Evolutionary conservation across 2,113 vertebrate genomes (phyloP).

Genomic region (Scolopax mira): DNA sequence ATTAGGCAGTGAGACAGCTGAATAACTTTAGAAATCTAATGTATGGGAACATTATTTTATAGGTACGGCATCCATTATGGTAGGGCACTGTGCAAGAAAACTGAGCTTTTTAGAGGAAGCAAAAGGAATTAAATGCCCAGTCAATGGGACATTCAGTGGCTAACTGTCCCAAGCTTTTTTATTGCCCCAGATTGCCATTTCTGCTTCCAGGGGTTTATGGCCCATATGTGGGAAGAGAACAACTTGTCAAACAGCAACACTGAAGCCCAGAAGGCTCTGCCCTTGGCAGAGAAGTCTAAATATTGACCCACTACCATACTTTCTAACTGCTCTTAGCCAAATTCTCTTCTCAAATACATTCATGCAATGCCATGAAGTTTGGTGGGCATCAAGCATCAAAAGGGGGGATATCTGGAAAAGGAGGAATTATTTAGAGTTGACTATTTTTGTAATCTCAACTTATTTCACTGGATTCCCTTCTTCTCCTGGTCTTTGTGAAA

Average conservation of each 20-base stretch:
- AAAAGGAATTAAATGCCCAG: neutral
- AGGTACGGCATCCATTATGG: neutral
- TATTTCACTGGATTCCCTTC: neutral
- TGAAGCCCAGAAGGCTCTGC: neutral
- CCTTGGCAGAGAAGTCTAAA: constrained; percentile 21
- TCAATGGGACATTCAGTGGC: neutral
- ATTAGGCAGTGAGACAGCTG: neutral
- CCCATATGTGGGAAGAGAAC: neutral
- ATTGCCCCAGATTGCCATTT: neutral
- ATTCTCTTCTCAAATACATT: neutral
- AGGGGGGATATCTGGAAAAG: neutral
- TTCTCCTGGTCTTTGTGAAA: neutral
- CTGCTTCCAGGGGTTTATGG: neutral
- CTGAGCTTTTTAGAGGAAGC: neutral
- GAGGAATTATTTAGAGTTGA: neutral
- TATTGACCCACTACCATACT: neutral
- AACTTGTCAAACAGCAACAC: neutral
- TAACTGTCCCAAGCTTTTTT: neutral
- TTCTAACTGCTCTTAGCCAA: neutral
- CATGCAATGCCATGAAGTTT: neutral
- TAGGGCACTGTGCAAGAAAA: neutral
- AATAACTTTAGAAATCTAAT: constrained; percentile 7
- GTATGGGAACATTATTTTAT: neutral
- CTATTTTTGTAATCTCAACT: neutral
- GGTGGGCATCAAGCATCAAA: neutral